Evolutionary conservation across 2,113 vertebrate species (phyloP), one percentile per base, ranked within the genome.

Genomic region (Hydropotes inermis): DNA sequence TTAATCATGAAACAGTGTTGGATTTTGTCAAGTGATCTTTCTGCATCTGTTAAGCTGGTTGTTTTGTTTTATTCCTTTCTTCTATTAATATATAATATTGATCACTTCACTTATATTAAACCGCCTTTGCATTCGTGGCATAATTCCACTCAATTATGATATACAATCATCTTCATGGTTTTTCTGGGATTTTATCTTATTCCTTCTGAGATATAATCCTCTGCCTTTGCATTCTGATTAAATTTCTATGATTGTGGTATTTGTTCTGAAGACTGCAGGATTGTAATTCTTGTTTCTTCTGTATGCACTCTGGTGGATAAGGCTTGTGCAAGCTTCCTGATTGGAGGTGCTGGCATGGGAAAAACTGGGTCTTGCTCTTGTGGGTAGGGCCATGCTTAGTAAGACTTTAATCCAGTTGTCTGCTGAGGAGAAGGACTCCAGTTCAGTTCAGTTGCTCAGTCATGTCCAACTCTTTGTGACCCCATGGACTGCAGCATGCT

Each of bases 1-100:
- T 87, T 39, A 86, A 87, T 96, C 58, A 82, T 93, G 54, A 96
- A 83, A 74, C 11, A 28, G 52, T 96, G n/a, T 76, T 57, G n/a
- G 11, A 87, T 87, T 91, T 94, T 96, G 45, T 93, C 39, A 93
- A 23, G 17, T 55, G 43, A 47, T 47, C 43, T 47, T 90, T 91
- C 45, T 70, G 28, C 36, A 5, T 87, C 61, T 45, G 7, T 74
- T 83, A 54, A 76, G 45, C 28, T 36, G 7, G 82, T 54, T 9
- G 43, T 89, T n/a, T 89, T 45, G 47, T 47, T 82, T 83, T 76
- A 60, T 28, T 30, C 16, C 12, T 83, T 82, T 86, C 7, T 81
- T 74, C 52, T 74, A 7, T 50, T 85, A 85, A 89, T 67, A 58
- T 81, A 52, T 87, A 74, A 83, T 28, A 83, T 87, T 52, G 43